Base-by-base conservation (phyloP, 2,797 vertebrate genomes). In the Phrynocephalus forsythii region DNA sequence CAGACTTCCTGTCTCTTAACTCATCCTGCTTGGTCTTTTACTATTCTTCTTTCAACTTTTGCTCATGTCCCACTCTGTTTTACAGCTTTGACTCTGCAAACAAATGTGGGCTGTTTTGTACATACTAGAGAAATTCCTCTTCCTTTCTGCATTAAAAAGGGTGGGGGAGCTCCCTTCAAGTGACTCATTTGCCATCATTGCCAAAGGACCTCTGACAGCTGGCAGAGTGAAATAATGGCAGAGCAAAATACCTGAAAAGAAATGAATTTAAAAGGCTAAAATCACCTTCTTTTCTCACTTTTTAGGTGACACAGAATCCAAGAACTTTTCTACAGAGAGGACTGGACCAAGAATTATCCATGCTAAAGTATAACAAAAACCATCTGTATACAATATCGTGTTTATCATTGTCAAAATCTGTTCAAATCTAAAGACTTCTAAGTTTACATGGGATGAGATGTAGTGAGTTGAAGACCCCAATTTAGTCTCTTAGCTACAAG, bases 1-100 rank as follows among this genome's bases (percentile, higher is more conserved):
- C 83, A 20, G 72, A 33, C 82, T 79, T 60, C 30, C 63, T 83
- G 33, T 87, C 83, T 15, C 82, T 72, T 77, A 90, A 63, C 85
- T 87, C 56, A 90, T 86, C 82, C 84, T 44, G 7, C 86, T 91
- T 85, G 28, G 9, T 7, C 79, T 84, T 87, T 90, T 94, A 94
- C 84, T 83, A 16, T 82, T 79, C 88, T 82, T 79, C 88, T 90
- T 95, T 93, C 86, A 91, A 88, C 82, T 92, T 90, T 93, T 94
- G 75, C n/a, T 92, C 83, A 92, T 30, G 77, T 88, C 82, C 77
- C 84, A 86, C 90, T 90, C 90, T 78, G 87, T 92, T 96, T 95
- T 94, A 91, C 86, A 94, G 91, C 83, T 92, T 87, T 88, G 88
- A 93, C 90, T 94, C 75, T 15, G 86, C 91, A 95, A 95, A 95